Evolutionary conservation across 2,797 vertebrate species (phyloP).

Genomic region (Furcifer pardalis): DNA sequence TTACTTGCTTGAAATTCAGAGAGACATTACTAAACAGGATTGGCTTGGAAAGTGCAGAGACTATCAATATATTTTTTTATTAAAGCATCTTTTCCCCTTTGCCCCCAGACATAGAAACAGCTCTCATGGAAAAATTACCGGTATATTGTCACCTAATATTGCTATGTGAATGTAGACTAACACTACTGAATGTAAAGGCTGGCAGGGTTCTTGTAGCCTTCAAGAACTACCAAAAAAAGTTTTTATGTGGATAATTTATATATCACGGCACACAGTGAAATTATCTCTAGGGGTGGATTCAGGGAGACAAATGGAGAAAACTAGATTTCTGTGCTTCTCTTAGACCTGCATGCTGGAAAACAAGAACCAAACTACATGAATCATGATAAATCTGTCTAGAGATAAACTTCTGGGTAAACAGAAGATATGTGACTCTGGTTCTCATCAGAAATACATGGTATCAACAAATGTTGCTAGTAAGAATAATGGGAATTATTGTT

Average conservation of each 20-base stretch:
- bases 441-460: no score
- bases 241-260: background rate
- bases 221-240: background rate
- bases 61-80: constrained; percentile 3
- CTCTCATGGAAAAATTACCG: background rate
- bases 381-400: no score
- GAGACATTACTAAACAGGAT: background rate
- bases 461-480: no score
- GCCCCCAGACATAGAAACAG: background rate
- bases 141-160: background rate
- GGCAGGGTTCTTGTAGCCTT: background rate
- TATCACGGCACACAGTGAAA: background rate
- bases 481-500: no score
- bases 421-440: no score
- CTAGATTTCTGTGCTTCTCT: background rate
- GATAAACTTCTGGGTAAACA: no score
- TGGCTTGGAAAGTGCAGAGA: constrained; percentile 6
- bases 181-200: background rate
- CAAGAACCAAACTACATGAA: no score
- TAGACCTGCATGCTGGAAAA: background rate
- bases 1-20: constrained; percentile 32
- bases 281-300: background rate
- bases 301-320: background rate
- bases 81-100: background rate
- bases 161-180: background rate